Evolutionary conservation across 2,113 vertebrate genomes (phyloP), one percentile per base, ranked within the genome.

Genomic region (Coptodon bakossiorum): DNA sequence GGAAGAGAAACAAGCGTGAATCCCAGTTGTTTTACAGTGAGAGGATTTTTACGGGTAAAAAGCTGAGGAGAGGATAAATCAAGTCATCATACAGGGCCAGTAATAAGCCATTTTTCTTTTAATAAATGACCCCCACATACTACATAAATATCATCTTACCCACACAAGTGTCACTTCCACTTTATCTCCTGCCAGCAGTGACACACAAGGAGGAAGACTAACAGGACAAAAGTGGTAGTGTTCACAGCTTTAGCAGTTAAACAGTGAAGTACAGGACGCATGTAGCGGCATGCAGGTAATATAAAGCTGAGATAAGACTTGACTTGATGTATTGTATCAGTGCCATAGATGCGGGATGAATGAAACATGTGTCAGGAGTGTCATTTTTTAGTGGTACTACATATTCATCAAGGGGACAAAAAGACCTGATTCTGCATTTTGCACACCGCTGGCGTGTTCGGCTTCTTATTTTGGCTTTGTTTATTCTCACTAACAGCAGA

Each of bases 91-190:
- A 27, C 82, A 17, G 36, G 66, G 86, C 53, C 71, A 34, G 88
- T 93, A 95, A 93, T 92, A 90, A 92, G 83, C 79, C 85, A 80
- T 93, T 94, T 93, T 84, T 89, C 89, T 86, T 90, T 85, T 86
- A 91, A 93, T 82, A 88, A 92, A 94, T 91, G 89, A 91, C 89
- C 85, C 66, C 83, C 17, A 40, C 5, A 27, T 6, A 53, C 83
- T 52, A 80, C 86, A 91, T 94, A 92, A 94, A 93, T 93, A 94
- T 90, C 24, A 71, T 90, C 73, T 83, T 83, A 87, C 81, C 80
- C 89, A 89, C 88, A 87, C 71, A 71, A 83, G 83, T 90, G 86
- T 85, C 90, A 87, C 63, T 78, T 83, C 80, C 86, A 88, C 89
- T 94, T 94, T 86, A 94, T 94, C 87, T 90, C 81, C 86, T 80